These are phyloP conservation scores for Tenthredo notha DNA, from an alignment of 2,888 invertebrate genomes.

Conservation along the genomic window DNA sequence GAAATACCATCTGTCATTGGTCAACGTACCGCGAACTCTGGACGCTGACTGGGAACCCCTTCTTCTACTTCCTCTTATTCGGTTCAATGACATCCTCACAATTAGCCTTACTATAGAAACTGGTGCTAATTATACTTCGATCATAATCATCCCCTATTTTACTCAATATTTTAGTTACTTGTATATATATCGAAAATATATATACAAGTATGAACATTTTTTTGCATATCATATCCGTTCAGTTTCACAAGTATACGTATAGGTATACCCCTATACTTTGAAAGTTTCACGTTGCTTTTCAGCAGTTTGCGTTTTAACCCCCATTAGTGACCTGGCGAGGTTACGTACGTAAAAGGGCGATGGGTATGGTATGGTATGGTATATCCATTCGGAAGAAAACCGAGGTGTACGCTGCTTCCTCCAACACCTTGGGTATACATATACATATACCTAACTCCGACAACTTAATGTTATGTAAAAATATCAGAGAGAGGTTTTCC, in stretches of 20 bases:
- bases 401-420: not conserved
- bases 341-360: not conserved
- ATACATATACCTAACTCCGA: slow-evolving; percentile 26
- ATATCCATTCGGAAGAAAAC: not conserved
- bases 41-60: not conserved
- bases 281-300: slow-evolving; percentile 60
- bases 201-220: no score
- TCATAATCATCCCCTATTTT: not conserved
- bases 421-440: not conserved
- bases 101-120: not conserved
- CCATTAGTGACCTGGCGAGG: slow-evolving; percentile 69
- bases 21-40: slow-evolving; percentile 61
- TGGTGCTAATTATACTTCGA: not conserved
- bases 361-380: not conserved
- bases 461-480: slow-evolving; percentile 75
- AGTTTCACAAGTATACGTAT: not conserved
- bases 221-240: not conserved
- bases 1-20: slow-evolving; percentile 76
- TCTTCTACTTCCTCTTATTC: not conserved
- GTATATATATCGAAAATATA: no score
- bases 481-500: slow-evolving; percentile 61
- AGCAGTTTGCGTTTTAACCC: slow-evolving; percentile 71
- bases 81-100: not conserved
- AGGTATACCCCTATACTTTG: slow-evolving; percentile 52
- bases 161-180: no score